Conservation (phyloP, 2,797 vertebrate genomes). For the Sebastes trivittatus region DNA sequence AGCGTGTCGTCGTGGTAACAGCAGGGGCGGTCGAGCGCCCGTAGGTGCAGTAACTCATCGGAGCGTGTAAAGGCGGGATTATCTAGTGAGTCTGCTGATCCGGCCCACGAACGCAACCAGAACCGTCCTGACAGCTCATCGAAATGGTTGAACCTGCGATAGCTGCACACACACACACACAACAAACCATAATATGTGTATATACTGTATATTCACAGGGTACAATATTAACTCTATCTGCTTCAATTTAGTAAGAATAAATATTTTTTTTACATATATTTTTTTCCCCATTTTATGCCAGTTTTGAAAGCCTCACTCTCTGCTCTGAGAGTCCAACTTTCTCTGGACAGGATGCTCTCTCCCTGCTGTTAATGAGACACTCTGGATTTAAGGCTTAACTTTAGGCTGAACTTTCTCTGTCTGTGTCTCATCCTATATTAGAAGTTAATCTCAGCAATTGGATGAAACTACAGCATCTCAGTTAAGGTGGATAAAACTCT, state of each 20-base stretch:
- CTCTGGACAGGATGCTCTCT: not conserved
- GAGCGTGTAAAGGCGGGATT: constrained; percentile 89
- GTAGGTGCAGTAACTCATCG: constrained; percentile 88
- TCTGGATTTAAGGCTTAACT: constrained; percentile 14
- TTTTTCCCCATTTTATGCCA: not conserved
- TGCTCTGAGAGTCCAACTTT: not conserved
- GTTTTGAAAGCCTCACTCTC: not conserved
- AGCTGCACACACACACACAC: constrained; percentile 74
- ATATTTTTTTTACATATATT: not conserved
- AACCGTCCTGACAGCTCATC: constrained; percentile 90
- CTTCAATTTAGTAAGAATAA: not conserved
- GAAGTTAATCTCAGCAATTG: not conserved
- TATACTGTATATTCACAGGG: not conserved
- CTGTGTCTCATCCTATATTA: not conserved
- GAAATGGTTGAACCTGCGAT: constrained; percentile 91
- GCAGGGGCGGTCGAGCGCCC: constrained; percentile 83
- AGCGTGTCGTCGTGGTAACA: constrained; percentile 85
- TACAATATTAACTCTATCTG: not conserved
- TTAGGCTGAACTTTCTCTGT: not conserved
- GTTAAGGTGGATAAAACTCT: not conserved
- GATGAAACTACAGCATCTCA: not conserved
- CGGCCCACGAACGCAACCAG: constrained; percentile 87
- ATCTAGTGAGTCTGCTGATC: constrained; percentile 86
- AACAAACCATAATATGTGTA: not conserved
- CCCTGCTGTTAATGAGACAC: not conserved